Evolutionary conservation across 2,113 vertebrate species (phyloP), one percentile per base, ranked within the genome.

Genomic region (Perca flavescens): DNA sequence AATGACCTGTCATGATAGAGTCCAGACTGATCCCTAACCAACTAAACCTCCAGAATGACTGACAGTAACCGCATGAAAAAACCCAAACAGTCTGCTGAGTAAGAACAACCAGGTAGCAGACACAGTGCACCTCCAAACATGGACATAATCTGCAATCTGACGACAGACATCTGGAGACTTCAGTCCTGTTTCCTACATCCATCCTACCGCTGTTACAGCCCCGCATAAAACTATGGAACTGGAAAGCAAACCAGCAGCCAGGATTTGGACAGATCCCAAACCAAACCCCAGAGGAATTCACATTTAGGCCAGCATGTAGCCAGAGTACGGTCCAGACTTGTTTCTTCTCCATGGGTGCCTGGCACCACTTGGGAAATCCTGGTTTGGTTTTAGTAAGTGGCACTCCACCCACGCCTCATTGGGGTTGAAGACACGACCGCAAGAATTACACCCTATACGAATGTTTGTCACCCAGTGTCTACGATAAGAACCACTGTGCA

Each of bases 331-430:
- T 76, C 85, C 88, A 86, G 84, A 92, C 90, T 57, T 74, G 81
- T 86, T 87, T 69, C 80, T 75, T 58, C 81, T 84, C 69, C 64
- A 57, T 72, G 81, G 86, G 67, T 87, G 82, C 83, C 84, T 89
- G 88, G 93, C 79, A 91, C 83, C 86, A 60, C 72, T 84, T 69
- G 72, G 88, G 80, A 75, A 86, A 80, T 75, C 76, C 72, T 80
- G 63, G 71, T 88, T 84, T 86, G 77, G 77, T 88, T 87, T 82
- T 50, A 66, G 82, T 74, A 77, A 90, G 88, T 76, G 85, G 89
- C 79, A 85, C 94, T 91, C 93, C 94, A 93, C 94, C 95, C 94
- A 91, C 66, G 72, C 78, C 88, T 88, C 91, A 90, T 28, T 83
- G 90, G 78, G 90, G 83, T 65, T 87, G 64, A 88, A 79, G 80